These are phyloP conservation scores for Callipepla californica DNA, from an alignment of 2,113 vertebrate species.

Conservation along the genomic window DNA sequence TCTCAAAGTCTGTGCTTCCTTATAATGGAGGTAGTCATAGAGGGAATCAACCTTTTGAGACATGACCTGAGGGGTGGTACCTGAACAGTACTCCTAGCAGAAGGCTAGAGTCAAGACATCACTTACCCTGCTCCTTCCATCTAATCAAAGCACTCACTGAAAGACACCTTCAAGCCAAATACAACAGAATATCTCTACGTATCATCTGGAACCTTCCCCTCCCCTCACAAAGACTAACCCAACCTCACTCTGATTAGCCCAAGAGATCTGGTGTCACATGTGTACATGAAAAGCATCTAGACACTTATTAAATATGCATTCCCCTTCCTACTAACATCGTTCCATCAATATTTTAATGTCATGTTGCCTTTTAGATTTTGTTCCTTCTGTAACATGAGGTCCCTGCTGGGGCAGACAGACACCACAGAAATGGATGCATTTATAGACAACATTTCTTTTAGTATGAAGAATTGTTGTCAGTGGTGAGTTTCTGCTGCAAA, in stretches of 20 bases:
- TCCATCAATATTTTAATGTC: slow-evolving; percentile 67
- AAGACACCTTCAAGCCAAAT: background rate
- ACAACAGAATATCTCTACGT: background rate
- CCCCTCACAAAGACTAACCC: background rate
- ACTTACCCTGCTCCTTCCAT: background rate
- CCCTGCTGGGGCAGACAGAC: background rate
- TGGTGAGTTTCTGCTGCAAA: background rate
- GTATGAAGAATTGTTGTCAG: background rate
- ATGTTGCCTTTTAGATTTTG: slow-evolving; percentile 44
- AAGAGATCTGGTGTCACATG: slow-evolving; percentile 49
- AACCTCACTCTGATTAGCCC: slow-evolving; percentile 12
- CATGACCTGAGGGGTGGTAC: background rate
- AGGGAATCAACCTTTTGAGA: background rate
- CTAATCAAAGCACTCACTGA: background rate
- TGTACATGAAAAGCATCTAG: slow-evolving; percentile 53
- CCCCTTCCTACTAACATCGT: slow-evolving; percentile 18
- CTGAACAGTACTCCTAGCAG: background rate
- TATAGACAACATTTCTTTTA: background rate
- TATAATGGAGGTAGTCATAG: background rate
- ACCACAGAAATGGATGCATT: background rate
- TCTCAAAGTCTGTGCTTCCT: background rate
- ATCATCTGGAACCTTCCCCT: background rate
- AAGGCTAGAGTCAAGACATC: background rate
- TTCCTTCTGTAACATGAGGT: slow-evolving; percentile 34
- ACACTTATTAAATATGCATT: slow-evolving; percentile 65